Base-by-base conservation (phyloP, 1,140 invertebrate genomes). In the Microplitis demolitor region DNA sequence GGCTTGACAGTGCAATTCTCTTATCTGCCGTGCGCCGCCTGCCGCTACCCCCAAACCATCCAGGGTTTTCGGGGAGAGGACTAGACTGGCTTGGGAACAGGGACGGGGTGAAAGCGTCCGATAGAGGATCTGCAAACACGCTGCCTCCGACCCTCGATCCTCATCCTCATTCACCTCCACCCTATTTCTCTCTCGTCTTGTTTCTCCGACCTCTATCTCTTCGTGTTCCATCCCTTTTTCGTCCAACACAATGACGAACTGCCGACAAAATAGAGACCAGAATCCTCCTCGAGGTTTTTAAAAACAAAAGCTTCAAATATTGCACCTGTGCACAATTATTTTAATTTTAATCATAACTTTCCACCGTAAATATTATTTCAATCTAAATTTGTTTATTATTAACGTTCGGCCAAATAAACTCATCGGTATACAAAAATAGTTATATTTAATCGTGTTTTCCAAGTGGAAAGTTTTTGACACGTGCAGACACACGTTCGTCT, bases 1-100 rank as follows among this genome's bases (percentile, higher is more conserved):
- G 90, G 90, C 90, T 91, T 93, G 92, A 93, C 92, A 93, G 92
- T 91, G 91, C 92, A 93, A 93, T 93, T 93, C 92, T 92, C 92
- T 93, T 93, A 93, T 93, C 91, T 91, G 86, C 87, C 73, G 72
- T 50, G 71, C 73, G 73, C 76, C 70, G 76, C 73, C 73, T 77
- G 73, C 76, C 76, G 76, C 76, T 69, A 62, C 50, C 66, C 61
- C 45, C 37, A 34, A 34, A 62, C 66, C 66, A 61, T 73, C 60
- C 16, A 66, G 24, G 35, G 53, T 60, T 37, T 37, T 74, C 68
- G 72, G 75, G 61, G 54, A 33, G 37, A n/a, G 24, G 63, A 56
- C 39, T 45, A 45, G 39, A 45, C 39, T 45, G 39, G 58, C 74
- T 67, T 74, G 71, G 76, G 71, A 74, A 75, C 75, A 60, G 77